These are phyloP conservation scores for Hetaerina americana DNA, from an alignment of 1,140 invertebrate species.

Conservation along the genomic window DNA sequence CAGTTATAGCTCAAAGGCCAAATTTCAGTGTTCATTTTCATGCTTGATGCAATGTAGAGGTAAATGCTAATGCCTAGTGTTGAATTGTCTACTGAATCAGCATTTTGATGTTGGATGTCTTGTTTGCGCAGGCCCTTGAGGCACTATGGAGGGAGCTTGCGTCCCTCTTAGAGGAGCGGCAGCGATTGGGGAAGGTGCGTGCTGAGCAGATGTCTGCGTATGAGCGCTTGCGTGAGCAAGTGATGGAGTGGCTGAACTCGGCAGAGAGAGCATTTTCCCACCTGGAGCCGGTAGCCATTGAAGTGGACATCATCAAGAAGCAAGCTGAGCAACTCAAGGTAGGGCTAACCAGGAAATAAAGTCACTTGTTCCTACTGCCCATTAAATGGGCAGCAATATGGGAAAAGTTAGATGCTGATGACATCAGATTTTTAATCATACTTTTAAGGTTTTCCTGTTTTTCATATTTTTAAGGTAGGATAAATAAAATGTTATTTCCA, in stretches of 20 bases:
- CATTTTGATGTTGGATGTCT: neutral
- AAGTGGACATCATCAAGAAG: conserved; percentile 66
- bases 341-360: conserved; percentile 12
- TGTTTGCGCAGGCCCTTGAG: conserved; percentile 48
- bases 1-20: too few species aligned
- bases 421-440: too few species aligned
- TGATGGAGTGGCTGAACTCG: conserved; percentile 68
- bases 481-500: too few species aligned
- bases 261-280: conserved; percentile 60
- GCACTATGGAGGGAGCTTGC: conserved; percentile 77
- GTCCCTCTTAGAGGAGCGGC: conserved; percentile 64
- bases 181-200: conserved; percentile 63
- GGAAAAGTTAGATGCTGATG: too few species aligned
- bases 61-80: too few species aligned
- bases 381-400: too few species aligned
- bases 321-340: conserved; percentile 76
- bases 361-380: neutral
- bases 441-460: too few species aligned
- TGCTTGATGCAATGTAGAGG: too few species aligned
- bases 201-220: conserved; percentile 75
- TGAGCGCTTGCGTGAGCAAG: conserved; percentile 68
- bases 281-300: conserved; percentile 71
- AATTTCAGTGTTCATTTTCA: too few species aligned
- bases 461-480: too few species aligned
- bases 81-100: neutral